Evolutionary conservation across 2,888 invertebrate genomes (phyloP).

Genomic region (Nemotelus pantherinus): DNA sequence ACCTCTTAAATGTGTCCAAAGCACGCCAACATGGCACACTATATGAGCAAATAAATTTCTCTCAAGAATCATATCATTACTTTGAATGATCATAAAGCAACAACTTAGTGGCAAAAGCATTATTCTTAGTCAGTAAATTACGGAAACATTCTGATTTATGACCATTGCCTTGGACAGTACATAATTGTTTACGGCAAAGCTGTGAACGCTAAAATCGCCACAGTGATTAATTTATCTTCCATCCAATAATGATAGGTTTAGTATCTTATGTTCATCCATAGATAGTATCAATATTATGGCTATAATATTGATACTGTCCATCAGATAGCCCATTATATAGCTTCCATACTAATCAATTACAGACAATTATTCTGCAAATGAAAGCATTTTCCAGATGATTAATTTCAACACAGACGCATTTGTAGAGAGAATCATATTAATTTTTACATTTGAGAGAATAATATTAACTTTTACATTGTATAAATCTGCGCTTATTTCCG

Average conservation of each 20-base stretch:
- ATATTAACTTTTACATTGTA: too few relatives aligned
- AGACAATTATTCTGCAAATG: background rate
- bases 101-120: constrained; percentile 23
- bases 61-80: background rate
- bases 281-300: background rate
- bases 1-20: too few relatives aligned
- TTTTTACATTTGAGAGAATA: too few relatives aligned
- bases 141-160: constrained; percentile 34
- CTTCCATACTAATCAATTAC: background rate
- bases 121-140: constrained; percentile 6
- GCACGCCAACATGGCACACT: too few relatives aligned
- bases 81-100: constrained; percentile 24
- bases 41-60: background rate
- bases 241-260: background rate
- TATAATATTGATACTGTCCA: background rate
- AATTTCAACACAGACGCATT: background rate
- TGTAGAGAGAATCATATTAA: too few relatives aligned
- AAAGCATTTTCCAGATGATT: background rate
- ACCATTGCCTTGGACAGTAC: constrained; percentile 21
- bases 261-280: background rate
- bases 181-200: constrained; percentile 35
- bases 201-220: background rate
- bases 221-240: constrained; percentile 29
- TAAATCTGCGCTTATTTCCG: too few relatives aligned
- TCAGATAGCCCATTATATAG: background rate